A percentile compares a stretch with the other conserved stretches of the same genome.
Evolutionary conservation across 1,140 invertebrate species (phyloP).

Genomic region (Macrosteles quadrilineatus): DNA sequence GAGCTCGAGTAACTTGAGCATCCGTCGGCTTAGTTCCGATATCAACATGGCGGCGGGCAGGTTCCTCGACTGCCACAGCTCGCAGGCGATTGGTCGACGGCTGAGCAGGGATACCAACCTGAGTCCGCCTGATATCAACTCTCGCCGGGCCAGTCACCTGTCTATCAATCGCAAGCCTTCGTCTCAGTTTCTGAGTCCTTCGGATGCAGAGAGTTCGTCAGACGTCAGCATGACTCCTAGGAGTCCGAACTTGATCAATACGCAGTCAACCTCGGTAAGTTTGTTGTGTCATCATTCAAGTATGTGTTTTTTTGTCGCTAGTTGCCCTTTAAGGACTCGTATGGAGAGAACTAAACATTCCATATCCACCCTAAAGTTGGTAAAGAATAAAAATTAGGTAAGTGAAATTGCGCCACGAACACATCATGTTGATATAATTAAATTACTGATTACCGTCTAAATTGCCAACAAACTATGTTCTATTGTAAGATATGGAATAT

Average conservation of each 20-base stretch:
- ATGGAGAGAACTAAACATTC: too few species aligned
- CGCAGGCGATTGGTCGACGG: conserved; percentile 51
- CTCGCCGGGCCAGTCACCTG: conserved; percentile 53
- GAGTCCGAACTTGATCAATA: conserved; percentile 19
- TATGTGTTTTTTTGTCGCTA: too few species aligned
- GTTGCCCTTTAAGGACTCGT: too few species aligned
- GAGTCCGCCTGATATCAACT: conserved; percentile 66
- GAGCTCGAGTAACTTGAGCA: conserved; percentile 43
- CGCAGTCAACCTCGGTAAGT: conserved; percentile 15
- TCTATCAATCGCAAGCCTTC: conserved; percentile 33
- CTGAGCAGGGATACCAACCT: conserved; percentile 59
- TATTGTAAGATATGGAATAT: too few species aligned
- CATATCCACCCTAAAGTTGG: too few species aligned
- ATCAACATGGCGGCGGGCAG: conserved; percentile 41
- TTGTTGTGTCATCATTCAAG: too few species aligned
- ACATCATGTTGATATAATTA: too few species aligned
- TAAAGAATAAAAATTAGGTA: too few species aligned
- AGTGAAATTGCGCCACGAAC: too few species aligned
- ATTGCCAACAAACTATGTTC: too few species aligned
- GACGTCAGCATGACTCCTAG: conserved; percentile 8
- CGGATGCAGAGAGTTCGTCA: background rate
- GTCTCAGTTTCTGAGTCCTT: conserved; percentile 25
- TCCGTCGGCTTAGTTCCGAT: conserved; percentile 41
- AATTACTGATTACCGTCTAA: too few species aligned
- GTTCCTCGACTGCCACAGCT: conserved; percentile 40